Evolutionary conservation across 1,140 invertebrate genomes (phyloP).

Genomic region (Pseudomyrmex cubaensis): DNA sequence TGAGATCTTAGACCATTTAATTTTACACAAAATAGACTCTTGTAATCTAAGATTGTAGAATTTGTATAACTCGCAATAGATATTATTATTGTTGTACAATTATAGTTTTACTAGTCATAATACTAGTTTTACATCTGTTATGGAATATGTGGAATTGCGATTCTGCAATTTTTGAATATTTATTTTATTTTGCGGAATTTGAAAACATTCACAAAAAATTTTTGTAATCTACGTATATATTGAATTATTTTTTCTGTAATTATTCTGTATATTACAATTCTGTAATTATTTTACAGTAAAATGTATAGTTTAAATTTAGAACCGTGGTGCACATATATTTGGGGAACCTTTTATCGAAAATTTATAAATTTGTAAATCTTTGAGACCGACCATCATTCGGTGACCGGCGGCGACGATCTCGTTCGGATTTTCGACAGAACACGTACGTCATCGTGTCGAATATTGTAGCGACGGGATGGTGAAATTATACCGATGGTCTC

Average conservation of each 20-base stretch:
- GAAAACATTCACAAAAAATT: no score
- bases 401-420: constrained; percentile 13
- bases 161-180: no score
- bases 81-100: no score
- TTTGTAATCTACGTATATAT: no score
- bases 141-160: no score
- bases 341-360: neutral
- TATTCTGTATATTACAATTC: no score
- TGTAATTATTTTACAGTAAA: constrained; percentile 14
- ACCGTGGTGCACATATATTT: neutral
- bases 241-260: no score
- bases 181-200: no score
- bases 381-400: neutral
- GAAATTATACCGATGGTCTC: constrained; percentile 42
- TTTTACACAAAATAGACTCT: neutral
- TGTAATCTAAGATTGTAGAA: no score
- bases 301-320: constrained; percentile 16
- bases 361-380: neutral
- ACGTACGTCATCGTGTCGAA: constrained; percentile 13
- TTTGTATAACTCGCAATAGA: no score
- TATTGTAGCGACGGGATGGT: constrained; percentile 34
- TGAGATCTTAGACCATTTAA: neutral
- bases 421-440: constrained; percentile 8
- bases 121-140: no score
- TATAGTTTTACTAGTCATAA: no score